Percentiles rank a stretch among this genome's conserved stretches.
Conservation (phyloP, 2,888 invertebrate genomes). For the Amaurobius ferox region DNA sequence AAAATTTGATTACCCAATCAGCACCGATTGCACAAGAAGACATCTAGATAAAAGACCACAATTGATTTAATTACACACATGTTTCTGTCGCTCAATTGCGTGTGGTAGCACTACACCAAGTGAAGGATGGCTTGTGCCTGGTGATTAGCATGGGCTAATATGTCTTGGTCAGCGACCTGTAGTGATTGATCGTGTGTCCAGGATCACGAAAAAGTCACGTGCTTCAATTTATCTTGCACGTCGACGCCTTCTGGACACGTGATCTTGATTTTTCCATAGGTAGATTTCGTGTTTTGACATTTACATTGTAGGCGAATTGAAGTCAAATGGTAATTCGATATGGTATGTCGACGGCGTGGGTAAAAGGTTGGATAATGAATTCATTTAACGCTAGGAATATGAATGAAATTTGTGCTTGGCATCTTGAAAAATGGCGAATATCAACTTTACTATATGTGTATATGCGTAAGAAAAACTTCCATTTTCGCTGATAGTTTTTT, state of each 20-base stretch:
- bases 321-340: not conserved
- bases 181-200: conserved; percentile 58
- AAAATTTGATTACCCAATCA: not conserved
- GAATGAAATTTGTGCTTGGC: too few species aligned
- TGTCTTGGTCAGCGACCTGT: conserved; percentile 54
- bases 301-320: not conserved
- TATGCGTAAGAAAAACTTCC: too few species aligned
- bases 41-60: conserved; percentile 16
- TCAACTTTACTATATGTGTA: too few species aligned
- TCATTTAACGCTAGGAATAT: too few species aligned
- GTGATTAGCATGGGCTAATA: conserved; percentile 69
- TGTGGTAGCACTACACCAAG: not conserved
- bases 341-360: not conserved
- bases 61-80: conserved; percentile 70
- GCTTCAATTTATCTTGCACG: conserved; percentile 57
- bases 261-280: conserved; percentile 11
- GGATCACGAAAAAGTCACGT: conserved; percentile 63
- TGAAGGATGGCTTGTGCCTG: conserved; percentile 11
- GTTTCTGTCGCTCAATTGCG: conserved; percentile 26
- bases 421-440: too few species aligned
- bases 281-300: conserved; percentile 19
- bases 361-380: too few species aligned
- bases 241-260: conserved; percentile 25
- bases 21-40: not conserved
- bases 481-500: too few species aligned